These are phyloP conservation scores for Calosoma granatense DNA, from an alignment of 1,140 invertebrate species.

Conservation along the genomic window DNA sequence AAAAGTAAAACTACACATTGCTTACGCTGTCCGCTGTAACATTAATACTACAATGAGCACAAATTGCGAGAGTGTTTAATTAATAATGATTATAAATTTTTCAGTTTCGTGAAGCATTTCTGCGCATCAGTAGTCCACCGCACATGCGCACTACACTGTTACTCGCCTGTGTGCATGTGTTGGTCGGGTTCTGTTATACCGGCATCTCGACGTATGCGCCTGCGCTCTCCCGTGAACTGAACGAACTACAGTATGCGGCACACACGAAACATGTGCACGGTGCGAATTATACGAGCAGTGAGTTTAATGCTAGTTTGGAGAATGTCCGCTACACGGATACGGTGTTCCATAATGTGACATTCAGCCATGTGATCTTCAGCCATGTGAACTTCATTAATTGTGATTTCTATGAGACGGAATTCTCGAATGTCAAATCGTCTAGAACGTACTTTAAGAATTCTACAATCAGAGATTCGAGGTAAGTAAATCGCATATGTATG, in stretches of 20 bases:
- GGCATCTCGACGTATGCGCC: slow-evolving; percentile 27
- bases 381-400: slow-evolving; percentile 45
- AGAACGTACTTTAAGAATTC: slow-evolving; percentile 42
- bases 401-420: slow-evolving; percentile 39
- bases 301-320: slow-evolving; percentile 37
- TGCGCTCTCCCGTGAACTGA: slow-evolving; percentile 23
- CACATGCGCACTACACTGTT: slow-evolving; percentile 35
- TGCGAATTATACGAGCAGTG: slow-evolving; percentile 22
- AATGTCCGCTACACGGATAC: slow-evolving; percentile 37
- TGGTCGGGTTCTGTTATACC: slow-evolving; percentile 28
- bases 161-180: slow-evolving; percentile 28
- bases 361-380: slow-evolving; percentile 40
- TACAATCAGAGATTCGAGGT: slow-evolving; percentile 37
- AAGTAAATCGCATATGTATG: slow-evolving; percentile 12
- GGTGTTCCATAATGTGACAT: slow-evolving; percentile 32
- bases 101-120: slow-evolving; percentile 24
- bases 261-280: slow-evolving; percentile 25
- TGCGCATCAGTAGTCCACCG: slow-evolving; percentile 24
- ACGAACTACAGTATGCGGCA: slow-evolving; percentile 32
- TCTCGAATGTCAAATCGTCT: slow-evolving; percentile 41
- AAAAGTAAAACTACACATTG: too few species aligned
- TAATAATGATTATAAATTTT: too few species aligned
- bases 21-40: too few species aligned
- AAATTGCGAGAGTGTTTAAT: too few species aligned
- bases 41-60: too few species aligned